Evolutionary conservation across 2,113 vertebrate genomes (phyloP), one percentile per base, ranked within the genome.

Genomic region (Edolisoma coerulescens): DNA sequence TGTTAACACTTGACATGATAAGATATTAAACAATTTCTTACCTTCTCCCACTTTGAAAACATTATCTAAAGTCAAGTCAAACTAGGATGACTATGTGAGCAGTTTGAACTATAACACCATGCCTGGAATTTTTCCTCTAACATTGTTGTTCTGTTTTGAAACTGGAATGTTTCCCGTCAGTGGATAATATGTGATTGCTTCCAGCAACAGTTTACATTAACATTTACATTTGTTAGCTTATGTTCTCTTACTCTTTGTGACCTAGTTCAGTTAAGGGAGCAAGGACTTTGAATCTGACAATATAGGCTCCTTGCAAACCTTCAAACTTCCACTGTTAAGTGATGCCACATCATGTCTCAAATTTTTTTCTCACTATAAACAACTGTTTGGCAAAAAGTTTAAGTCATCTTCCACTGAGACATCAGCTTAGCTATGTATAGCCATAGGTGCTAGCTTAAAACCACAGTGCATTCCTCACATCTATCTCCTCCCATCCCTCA

Each of bases 121-220:
- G 82, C 94, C 86, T 91, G 74, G 83, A 96, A 89, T 92, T 83
- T 68, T 56, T 70, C 81, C 63, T 91, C 52, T 67, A 74, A 41
- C 30, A 42, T 63, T 80, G 89, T 81, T 93, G 56, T 68, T 76
- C 54, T 87, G 42, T 71, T 94, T 93, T 91, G 80, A 82, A 95
- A 89, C 19, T 47, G 92, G 70, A 97, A 87, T 52, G 45, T 71
- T 57, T 91, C 83, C 33, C 78, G 96, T 93, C 67, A 90, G 11
- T 71, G 54, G 68, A 61, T 90, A 86, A 53, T 74, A 95, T 24
- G 73, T 83, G 35, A 92, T 69, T 76, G 33, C 49, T 95, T 76
- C 60, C 92, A 96, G 35, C 71, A 95, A 94, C 60, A 95, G 85
- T 60, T 96, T 89, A 92, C 14, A 96, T 74, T 91, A 94, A 94